Evolutionary conservation across 2,888 invertebrate species (phyloP).

Genomic region (Eumerus sabulonum): DNA sequence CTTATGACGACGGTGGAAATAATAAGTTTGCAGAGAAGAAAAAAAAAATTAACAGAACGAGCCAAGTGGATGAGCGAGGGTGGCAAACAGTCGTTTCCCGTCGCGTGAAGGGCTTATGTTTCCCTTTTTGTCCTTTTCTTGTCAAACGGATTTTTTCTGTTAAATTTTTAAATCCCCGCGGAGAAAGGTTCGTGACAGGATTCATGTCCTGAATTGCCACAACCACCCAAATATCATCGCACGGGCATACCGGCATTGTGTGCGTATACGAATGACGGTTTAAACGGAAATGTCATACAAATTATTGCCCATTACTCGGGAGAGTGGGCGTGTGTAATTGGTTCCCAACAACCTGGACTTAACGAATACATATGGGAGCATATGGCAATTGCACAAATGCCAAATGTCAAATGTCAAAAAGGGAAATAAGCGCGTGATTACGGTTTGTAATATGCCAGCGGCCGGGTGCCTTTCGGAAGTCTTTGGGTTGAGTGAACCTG

Average conservation of each 20-base stretch:
- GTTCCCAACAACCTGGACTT: conserved; percentile 20
- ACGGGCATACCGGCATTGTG: background rate
- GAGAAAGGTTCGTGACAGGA: conserved; percentile 1
- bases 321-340: conserved; percentile 31
- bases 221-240: conserved; percentile 36
- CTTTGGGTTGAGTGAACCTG: conserved; percentile 35
- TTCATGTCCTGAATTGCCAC: conserved; percentile 26
- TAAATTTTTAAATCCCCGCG: conserved; percentile 39
- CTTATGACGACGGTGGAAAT: conserved; percentile 38
- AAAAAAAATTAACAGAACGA: conserved; percentile 7
- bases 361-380: background rate
- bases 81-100: conserved; percentile 8
- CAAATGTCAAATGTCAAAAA: conserved; percentile 40
- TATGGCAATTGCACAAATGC: conserved; percentile 17
- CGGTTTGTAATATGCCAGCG: conserved; percentile 43
- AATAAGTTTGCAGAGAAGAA: conserved; percentile 26
- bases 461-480: conserved; percentile 50
- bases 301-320: conserved; percentile 10
- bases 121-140: background rate
- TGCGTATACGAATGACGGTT: conserved; percentile 8
- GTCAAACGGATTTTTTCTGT: conserved; percentile 32
- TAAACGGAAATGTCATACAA: conserved; percentile 32
- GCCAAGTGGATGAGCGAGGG: too few relatives aligned
- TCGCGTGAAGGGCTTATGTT: conserved; percentile 19
- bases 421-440: conserved; percentile 21